Base-by-base conservation (phyloP, 2,797 vertebrate species). In the Eutrigla gurnardus region DNA sequence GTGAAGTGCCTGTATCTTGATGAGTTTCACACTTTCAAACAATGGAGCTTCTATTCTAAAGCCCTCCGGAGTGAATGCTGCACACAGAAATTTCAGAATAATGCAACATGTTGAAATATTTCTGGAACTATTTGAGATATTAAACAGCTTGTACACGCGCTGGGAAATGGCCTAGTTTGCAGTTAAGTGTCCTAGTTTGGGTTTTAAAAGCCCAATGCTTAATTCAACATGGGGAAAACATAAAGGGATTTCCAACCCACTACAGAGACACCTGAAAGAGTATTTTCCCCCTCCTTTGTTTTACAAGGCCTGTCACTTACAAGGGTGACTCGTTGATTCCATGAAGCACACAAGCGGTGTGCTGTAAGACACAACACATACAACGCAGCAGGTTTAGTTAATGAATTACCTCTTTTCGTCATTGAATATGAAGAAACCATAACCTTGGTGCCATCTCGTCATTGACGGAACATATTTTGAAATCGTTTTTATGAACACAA, bases 171-270 rank as follows among this genome's bases (percentile, higher is more conserved):
- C 78, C 81, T 76, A 85, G 72, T 88, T 89, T 78, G 53, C 75
- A 40, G 78, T 78, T 76, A 81, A 86, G 85, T 87, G 86, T 43
- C 80, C 83, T 74, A 77, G 61, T 86, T 86, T 72, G 53, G 50
- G 7, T 59, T 81, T 69, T 66, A 68, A 88, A 86, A 82, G 71
- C 69, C 57, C 52, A 49, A 53, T 50, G 46, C 69, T 53, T 75
- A 58, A 73, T 82, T 77, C 72, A 81, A 68, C 57, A 75, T 62
- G 65, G 65, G 50, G 66, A 43, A 59, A 78, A 66, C 47, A 80
- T 54, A 75, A 75, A 73, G 59, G 62, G 61, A 69, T 18, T 14
- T 46, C 14, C 63, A 75, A 59, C 33, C 61, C 57, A 61, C 80
- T 50, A 35, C 45, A 58, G 61, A 64, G 71, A 78, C 73, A 33